Conservation (phyloP, 1,140 invertebrate genomes). For the Halesus radiatus region DNA sequence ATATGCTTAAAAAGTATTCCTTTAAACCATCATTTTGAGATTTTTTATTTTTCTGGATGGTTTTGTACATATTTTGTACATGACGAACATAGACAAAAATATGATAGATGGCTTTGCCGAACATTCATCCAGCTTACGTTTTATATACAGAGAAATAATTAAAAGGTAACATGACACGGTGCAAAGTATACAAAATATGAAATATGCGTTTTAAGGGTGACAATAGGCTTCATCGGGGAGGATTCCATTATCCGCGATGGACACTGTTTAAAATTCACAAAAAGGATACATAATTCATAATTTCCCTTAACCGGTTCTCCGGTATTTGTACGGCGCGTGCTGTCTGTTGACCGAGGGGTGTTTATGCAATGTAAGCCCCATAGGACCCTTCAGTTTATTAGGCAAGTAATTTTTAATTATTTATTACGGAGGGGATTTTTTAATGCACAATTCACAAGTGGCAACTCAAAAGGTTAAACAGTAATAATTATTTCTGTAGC, state of each 20-base stretch:
- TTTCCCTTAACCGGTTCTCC: conserved; percentile 11
- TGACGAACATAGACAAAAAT: too few species aligned
- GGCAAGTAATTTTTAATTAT: conserved; percentile 44
- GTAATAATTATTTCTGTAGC: background rate
- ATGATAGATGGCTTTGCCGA: too few species aligned
- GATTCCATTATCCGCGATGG: conserved; percentile 11
- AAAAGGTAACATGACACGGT: background rate
- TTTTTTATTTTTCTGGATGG: too few species aligned
- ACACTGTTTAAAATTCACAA: conserved; percentile 29
- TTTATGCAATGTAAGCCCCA: conserved; percentile 33
- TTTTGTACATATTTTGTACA: too few species aligned
- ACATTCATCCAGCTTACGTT: too few species aligned
- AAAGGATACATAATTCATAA: conserved; percentile 24
- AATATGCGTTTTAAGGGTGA: conserved; percentile 9
- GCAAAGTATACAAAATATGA: conserved; percentile 2
- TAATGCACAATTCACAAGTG: conserved; percentile 4
- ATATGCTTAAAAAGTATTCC: too few species aligned
- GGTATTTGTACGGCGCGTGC: conserved; percentile 22
- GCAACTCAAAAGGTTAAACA: background rate
- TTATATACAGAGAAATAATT: background rate
- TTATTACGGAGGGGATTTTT: conserved; percentile 16
- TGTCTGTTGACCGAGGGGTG: conserved; percentile 23
- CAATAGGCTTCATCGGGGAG: background rate
- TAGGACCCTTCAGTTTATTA: conserved; percentile 33
- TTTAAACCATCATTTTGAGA: too few species aligned